Percentiles rank a stretch among this genome's conserved stretches.
These are phyloP conservation scores for Meta bourneti DNA, from an alignment of 2,888 invertebrate species.

Conservation along the genomic window DNA sequence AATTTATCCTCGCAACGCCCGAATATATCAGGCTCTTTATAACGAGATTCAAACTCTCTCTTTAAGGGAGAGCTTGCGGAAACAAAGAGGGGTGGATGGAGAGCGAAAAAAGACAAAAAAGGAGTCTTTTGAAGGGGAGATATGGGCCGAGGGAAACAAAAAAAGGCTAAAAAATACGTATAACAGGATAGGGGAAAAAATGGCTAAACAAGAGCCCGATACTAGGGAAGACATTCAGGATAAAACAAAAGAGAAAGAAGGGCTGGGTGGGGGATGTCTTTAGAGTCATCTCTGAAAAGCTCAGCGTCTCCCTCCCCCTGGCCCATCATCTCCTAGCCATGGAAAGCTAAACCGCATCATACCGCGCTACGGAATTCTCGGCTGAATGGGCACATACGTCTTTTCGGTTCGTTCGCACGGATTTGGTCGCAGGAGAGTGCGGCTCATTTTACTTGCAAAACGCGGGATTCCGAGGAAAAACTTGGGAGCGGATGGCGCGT, in stretches of 20 bases:
- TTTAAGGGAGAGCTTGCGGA: conserved; percentile 6
- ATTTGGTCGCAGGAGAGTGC: conserved; percentile 57
- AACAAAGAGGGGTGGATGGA: not conserved
- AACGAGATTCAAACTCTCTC: conserved; percentile 65
- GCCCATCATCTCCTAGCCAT: conserved; percentile 27
- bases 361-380: conserved; percentile 52
- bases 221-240: conserved; percentile 30
- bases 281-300: conserved; percentile 42
- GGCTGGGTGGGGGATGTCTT: conserved; percentile 29
- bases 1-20: conserved; percentile 47
- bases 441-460: conserved; percentile 70
- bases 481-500: conserved; percentile 19
- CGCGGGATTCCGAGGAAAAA: conserved; percentile 48
- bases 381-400: conserved; percentile 52
- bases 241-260: conserved; percentile 38
- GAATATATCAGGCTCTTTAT: conserved; percentile 61
- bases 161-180: conserved; percentile 9
- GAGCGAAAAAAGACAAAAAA: conserved; percentile 9
- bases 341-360: conserved; percentile 58
- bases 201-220: conserved; percentile 39
- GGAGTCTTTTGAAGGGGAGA: conserved; percentile 3
- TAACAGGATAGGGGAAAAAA: conserved; percentile 23
- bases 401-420: conserved; percentile 60
- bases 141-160: conserved; percentile 2
- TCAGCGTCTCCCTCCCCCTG: not conserved